phyloP scores from a whole-genome alignment of 2,888 invertebrate genomes.

The Nomada ferruginata region DNA sequence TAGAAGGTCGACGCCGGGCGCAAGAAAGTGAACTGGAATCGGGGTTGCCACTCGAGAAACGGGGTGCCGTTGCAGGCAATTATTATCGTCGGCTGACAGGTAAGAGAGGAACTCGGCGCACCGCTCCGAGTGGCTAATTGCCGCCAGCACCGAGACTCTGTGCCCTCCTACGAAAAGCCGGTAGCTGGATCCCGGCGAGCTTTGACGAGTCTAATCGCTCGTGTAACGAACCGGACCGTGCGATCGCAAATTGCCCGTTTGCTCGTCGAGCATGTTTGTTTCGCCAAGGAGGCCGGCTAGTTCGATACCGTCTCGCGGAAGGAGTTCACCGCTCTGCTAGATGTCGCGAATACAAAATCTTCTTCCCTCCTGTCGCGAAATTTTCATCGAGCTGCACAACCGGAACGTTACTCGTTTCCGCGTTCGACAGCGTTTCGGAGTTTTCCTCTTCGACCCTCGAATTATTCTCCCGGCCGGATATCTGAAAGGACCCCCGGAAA shows the following conservation, averaged over 20 bases:
- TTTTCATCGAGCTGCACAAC: neutral
- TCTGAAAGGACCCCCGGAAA: slow-evolving; percentile 28
- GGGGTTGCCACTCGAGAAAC: slow-evolving; percentile 51
- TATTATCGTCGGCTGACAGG: slow-evolving; percentile 59
- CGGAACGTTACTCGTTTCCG: neutral
- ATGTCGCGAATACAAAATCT: slow-evolving; percentile 44
- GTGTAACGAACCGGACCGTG: slow-evolving; percentile 62
- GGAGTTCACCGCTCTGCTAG: slow-evolving; percentile 34
- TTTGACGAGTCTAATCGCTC: slow-evolving; percentile 64
- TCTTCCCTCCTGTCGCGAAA: slow-evolving; percentile 1
- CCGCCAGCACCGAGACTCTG: slow-evolving; percentile 24
- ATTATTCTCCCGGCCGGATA: slow-evolving; percentile 14
- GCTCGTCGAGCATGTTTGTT: slow-evolving; percentile 53
- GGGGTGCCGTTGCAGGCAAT: slow-evolving; percentile 55
- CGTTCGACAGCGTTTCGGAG: neutral
- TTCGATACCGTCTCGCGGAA: slow-evolving; percentile 5
- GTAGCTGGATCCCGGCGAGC: slow-evolving; percentile 41
- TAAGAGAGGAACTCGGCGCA: slow-evolving; percentile 56
- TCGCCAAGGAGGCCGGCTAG: slow-evolving; percentile 14
- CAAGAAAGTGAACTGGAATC: slow-evolving; percentile 42
- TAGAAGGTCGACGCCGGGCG: slow-evolving; percentile 13
- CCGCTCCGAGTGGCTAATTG: slow-evolving; percentile 57
- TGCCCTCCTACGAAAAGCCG: slow-evolving; percentile 45
- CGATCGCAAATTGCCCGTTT: slow-evolving; percentile 62
- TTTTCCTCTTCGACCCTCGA: slow-evolving; percentile 1